Base-by-base conservation (phyloP, 2,113 vertebrate species). In the Brevimyrus niger region DNA sequence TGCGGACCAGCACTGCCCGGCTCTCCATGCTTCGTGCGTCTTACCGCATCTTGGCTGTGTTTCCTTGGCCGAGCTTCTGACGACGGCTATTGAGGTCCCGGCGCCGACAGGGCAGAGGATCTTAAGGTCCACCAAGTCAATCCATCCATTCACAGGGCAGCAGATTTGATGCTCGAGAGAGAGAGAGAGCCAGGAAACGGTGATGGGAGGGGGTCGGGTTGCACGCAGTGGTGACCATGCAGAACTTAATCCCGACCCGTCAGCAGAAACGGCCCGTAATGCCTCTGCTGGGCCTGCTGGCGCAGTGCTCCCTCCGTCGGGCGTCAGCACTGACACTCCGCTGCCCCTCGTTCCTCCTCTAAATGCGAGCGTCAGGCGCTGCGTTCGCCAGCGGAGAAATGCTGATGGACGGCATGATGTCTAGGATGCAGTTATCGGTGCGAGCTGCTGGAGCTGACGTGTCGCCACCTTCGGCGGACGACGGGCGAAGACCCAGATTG, bases 161-260 rank as follows among this genome's bases (percentile, higher is more conserved):
- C 46, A 17, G 48, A n/a, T 73, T 55, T 44, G 48, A 84, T 83
- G 21, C 50, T 31, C 21, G 69, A 87, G 84, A 44, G 69, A 65
- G 69, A 87, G 84, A 44, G 69, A 65, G 88, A 82, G 51, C 84
- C 53, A n/a, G 76, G 11, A 51, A 38, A 9, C n/a, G 6, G 61
- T 11, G 3, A 13, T 27, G 31, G n/a, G 61, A 88, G 83, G 23
- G 88, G 48, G 89, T 90, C 84, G 89, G 44, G 83, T 90, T 89
- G 35, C 76, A 65, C 47, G 84, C 83, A 11, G 47, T 89, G 38
- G 87, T 91, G 90, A 92, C 91, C 89, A 89, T 88, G 92, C 90
- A 88, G 89, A 92, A 92, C 85, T 73, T 90, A 89, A 91, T 87
- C 27, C 86, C 1, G 23, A 8, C 27, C 88, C 6, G 21, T 89